Evolutionary conservation across 2,797 vertebrate genomes (phyloP), one percentile per base, ranked within the genome.

Genomic region (Glyptemys insculpta): DNA sequence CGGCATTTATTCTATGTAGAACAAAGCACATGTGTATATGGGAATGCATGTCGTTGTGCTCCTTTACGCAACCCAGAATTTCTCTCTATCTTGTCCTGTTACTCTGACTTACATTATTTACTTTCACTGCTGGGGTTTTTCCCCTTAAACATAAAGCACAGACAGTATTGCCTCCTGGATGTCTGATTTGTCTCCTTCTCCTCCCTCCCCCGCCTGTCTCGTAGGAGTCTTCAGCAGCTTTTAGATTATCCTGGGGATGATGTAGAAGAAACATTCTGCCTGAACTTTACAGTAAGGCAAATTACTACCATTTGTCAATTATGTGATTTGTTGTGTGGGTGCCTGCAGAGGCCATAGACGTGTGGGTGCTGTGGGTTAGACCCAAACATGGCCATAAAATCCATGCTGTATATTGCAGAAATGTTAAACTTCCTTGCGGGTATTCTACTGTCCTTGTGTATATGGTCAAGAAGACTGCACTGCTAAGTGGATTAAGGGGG

Each of bases 181-280:
- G 1, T 59, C 52, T 97, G 23, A 88, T 82, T 87, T 83, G 50
- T 8, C 15, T 25, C 19, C 82, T 72, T 56, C 0, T 25, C 85
- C 82, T 92, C n/a, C 94, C 85, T 92, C 31, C 65, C 88, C 11
- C 56, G 3, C 25, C 23, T 97, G 68, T 90, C 10, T 79, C 74
- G 15, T 93, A 99, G 99, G 98, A 99, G 99, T 98, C 98, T 99
- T 85, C 99, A 99, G 87, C 99, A 99, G 80, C 99, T 99, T 96
- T 94, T 99, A 86, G 99, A 99, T 98, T 99, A 99, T 80, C 98
- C 99, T 0, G 99, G 98, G 9, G 98, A 98, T 72, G 99, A 99
- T 56, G 96, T 99, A 29, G 99, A 99, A 97, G 99, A 99, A 62
- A 98, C 96, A 0, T 99, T 99, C 98, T 99, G 99, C 97, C 99